Percentiles rank a stretch among this genome's conserved stretches.
These are phyloP conservation scores for Lophura nycthemera DNA, from an alignment of 2,113 vertebrate species.

Conservation along the genomic window DNA sequence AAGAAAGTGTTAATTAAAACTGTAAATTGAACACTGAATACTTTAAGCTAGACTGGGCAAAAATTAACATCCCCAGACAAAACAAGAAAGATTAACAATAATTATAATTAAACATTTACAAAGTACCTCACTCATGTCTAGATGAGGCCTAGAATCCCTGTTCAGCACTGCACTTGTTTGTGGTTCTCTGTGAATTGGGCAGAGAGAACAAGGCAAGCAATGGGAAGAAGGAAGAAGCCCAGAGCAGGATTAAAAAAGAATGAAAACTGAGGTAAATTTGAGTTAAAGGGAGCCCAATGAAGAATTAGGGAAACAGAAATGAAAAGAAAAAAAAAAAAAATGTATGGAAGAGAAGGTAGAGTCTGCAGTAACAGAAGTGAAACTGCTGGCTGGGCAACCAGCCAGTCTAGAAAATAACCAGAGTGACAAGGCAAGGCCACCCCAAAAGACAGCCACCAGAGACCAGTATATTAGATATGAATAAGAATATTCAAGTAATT, in stretches of 20 bases:
- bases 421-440: neutral
- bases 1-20: slow-evolving; percentile 11
- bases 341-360: neutral
- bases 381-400: neutral
- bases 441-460: neutral
- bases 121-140: neutral
- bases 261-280: neutral
- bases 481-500: neutral
- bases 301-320: neutral
- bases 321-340: neutral
- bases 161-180: fast-evolving
- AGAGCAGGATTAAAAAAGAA: neutral
- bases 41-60: neutral
- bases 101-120: neutral
- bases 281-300: neutral
- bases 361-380: neutral
- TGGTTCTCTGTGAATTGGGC: neutral
- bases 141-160: neutral
- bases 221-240: neutral
- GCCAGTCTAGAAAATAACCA: neutral
- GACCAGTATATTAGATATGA: neutral
- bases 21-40: neutral
- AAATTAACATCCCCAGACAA: neutral
- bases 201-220: neutral
- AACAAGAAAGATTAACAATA: neutral